These are phyloP conservation scores for Brachionus koreanus DNA, from an alignment of 1,140 invertebrate species.

Conservation along the genomic window DNA sequence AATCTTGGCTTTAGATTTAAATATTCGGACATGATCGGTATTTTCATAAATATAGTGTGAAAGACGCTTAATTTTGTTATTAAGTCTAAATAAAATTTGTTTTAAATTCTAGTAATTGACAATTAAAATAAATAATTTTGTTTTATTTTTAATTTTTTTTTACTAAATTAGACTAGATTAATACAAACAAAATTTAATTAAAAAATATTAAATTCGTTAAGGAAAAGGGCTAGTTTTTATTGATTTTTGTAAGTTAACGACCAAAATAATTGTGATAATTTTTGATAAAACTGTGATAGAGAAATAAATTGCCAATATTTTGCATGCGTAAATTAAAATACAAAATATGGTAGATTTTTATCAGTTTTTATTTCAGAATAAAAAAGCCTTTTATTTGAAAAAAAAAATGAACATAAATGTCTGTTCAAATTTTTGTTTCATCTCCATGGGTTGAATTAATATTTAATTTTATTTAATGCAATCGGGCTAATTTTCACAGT, in stretches of 20 bases:
- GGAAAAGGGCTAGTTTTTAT: not conserved
- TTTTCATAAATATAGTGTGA: not conserved
- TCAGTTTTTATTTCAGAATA: no score
- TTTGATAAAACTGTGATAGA: no score
- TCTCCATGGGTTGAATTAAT: no score
- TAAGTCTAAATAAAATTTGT: not conserved
- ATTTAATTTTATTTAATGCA: not conserved
- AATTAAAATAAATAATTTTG: not conserved
- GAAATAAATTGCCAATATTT: no score
- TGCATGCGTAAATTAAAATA: not conserved
- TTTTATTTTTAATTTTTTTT: not conserved
- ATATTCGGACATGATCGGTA: not conserved
- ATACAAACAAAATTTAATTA: not conserved
- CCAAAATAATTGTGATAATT: not conserved
- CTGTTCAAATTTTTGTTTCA: no score
- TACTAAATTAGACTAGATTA: not conserved
- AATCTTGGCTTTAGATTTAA: not conserved
- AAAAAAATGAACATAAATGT: no score
- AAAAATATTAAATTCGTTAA: not conserved
- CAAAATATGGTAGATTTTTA: not conserved
- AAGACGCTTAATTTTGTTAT: not conserved
- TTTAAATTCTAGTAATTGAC: not conserved
- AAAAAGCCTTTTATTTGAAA: no score
- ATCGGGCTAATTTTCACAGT: not conserved
- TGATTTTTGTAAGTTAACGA: not conserved